Conservation (phyloP, 2,113 vertebrate species). For the Oreochromis tanganicae region DNA sequence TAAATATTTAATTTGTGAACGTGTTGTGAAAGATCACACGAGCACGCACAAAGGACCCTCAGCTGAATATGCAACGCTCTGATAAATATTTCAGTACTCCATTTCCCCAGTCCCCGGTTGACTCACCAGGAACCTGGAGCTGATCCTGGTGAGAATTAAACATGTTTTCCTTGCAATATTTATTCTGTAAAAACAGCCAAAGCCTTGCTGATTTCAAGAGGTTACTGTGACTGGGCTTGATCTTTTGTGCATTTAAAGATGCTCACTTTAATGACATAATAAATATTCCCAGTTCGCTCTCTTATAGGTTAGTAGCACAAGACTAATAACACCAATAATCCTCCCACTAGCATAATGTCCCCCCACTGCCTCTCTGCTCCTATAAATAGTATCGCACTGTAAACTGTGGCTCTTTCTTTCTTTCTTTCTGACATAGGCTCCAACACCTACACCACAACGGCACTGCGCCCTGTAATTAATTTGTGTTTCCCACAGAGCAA, state of each 20-base stretch:
- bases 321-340: slow-evolving; percentile 48
- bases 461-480: neutral
- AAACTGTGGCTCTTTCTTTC: neutral
- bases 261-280: slow-evolving; percentile 11
- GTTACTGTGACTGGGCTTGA: neutral
- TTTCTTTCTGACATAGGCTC: neutral
- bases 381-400: slow-evolving; percentile 23
- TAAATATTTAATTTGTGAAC: slow-evolving; percentile 79
- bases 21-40: slow-evolving; percentile 76
- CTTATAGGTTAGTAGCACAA: slow-evolving; percentile 39
- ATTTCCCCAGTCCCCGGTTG: slow-evolving; percentile 68
- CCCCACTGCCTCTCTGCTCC: neutral
- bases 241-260: slow-evolving; percentile 5
- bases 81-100: slow-evolving; percentile 77
- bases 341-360: slow-evolving; percentile 10
- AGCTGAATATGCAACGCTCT: slow-evolving; percentile 75
- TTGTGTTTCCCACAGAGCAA: neutral
- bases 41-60: slow-evolving; percentile 72
- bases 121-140: slow-evolving; percentile 68
- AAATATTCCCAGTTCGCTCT: neutral
- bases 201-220: slow-evolving; percentile 16
- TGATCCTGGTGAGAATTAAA: slow-evolving; percentile 73
- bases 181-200: slow-evolving; percentile 61
- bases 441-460: neutral
- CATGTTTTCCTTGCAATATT: slow-evolving; percentile 71